phyloP scores from a whole-genome alignment of 1,140 invertebrate genomes.

The Papilio polytes region DNA sequence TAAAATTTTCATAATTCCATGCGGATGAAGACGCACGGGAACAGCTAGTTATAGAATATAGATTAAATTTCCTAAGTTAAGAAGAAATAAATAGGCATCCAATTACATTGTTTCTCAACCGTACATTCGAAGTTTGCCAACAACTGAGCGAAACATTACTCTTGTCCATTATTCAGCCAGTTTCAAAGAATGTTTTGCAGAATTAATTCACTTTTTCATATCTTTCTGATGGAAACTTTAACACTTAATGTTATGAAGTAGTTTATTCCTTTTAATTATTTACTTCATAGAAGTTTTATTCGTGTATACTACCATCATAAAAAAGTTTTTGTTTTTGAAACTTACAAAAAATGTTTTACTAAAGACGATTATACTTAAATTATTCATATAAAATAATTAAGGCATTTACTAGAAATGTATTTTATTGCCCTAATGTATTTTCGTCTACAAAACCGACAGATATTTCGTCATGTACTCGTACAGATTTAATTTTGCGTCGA shows the following conservation, averaged over 20 bases:
- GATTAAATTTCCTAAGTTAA: neutral
- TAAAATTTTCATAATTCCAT: no score
- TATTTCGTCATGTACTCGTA: slow-evolving; percentile 1
- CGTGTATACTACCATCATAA: neutral
- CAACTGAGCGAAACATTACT: slow-evolving; percentile 11
- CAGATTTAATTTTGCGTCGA: slow-evolving; percentile 19
- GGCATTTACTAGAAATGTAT: neutral
- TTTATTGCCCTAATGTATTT: neutral
- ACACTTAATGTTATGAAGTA: slow-evolving; percentile 25
- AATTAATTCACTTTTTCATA: slow-evolving; percentile 24
- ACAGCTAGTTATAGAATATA: neutral
- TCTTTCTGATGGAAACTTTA: slow-evolving; percentile 25
- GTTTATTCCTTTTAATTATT: slow-evolving; percentile 23
- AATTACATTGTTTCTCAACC: slow-evolving; percentile 15
- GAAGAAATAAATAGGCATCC: neutral
- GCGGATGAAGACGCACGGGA: no score
- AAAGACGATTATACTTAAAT: no score
- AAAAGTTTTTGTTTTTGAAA: neutral
- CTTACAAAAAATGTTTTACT: neutral
- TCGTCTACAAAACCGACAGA: neutral
- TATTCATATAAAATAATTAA: no score
- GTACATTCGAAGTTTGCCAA: slow-evolving; percentile 4
- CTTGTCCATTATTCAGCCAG: slow-evolving; percentile 10
- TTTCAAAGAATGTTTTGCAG: slow-evolving; percentile 17
- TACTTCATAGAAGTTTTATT: slow-evolving; percentile 2